phyloP scores from a whole-genome alignment of 1,140 invertebrate genomes.

The Sweltsa coloradensis region DNA sequence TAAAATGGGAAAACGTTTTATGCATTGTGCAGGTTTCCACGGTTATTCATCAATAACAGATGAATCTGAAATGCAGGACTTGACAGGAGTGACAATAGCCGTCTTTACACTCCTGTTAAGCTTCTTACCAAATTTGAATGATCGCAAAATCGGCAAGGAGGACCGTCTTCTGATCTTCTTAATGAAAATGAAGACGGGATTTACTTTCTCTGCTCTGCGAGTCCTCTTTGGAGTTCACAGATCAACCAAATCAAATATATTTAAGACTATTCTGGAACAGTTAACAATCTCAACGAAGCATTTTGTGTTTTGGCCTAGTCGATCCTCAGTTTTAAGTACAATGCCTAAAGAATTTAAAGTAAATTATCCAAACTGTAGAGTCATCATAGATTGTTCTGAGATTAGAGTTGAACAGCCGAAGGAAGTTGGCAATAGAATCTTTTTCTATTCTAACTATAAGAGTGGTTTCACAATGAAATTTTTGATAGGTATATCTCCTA shows the following conservation, averaged over 20 bases:
- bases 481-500: constrained; percentile 28
- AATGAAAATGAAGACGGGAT: constrained; percentile 15
- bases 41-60: constrained; percentile 9
- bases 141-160: constrained; percentile 6
- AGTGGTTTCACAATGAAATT: constrained; percentile 27
- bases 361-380: constrained; percentile 24
- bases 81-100: constrained; percentile 11
- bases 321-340: constrained; percentile 13
- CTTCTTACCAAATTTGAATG: constrained; percentile 2
- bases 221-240: constrained; percentile 13
- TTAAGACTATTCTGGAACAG: constrained; percentile 7
- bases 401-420: constrained; percentile 26
- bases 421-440: constrained; percentile 19
- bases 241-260: constrained; percentile 14
- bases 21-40: constrained; percentile 8
- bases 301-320: constrained; percentile 16
- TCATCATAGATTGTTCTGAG: constrained; percentile 32
- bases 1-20: too few relatives aligned
- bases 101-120: constrained; percentile 4
- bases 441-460: constrained; percentile 29
- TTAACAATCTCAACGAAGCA: constrained; percentile 10
- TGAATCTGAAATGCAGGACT: constrained; percentile 8
- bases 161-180: constrained; percentile 11
- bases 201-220: constrained; percentile 8
- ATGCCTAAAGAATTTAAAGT: constrained; percentile 25